These are phyloP conservation scores for Poeciliopsis gracilis DNA, from an alignment of 2,797 vertebrate genomes.

Conservation along the genomic window DNA sequence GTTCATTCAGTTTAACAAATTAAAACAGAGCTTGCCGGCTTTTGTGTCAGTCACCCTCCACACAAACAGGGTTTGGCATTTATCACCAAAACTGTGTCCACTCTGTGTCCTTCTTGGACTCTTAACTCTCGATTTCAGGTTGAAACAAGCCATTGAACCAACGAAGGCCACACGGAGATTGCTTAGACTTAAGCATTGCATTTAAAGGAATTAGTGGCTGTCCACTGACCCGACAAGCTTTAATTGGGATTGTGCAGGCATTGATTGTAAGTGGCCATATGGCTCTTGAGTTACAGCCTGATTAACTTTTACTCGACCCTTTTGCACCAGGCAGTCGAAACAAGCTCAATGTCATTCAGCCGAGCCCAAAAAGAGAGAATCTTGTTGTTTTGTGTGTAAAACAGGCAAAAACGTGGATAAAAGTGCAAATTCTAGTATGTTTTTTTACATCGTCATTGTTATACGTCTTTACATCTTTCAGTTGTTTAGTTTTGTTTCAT, in stretches of 20 bases:
- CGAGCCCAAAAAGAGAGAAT: slow-evolving; percentile 52
- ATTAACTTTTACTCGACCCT: slow-evolving; percentile 79
- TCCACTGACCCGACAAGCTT: slow-evolving; percentile 80
- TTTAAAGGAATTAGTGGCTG: slow-evolving; percentile 84
- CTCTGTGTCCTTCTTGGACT: slow-evolving; percentile 58
- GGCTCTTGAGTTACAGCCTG: slow-evolving; percentile 81
- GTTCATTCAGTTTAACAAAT: background rate
- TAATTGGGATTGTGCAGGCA: slow-evolving; percentile 85
- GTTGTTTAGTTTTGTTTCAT: background rate
- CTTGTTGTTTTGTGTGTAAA: slow-evolving; percentile 61
- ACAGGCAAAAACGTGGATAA: slow-evolving; percentile 51
- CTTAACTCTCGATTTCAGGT: slow-evolving; percentile 73
- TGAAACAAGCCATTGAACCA: slow-evolving; percentile 79
- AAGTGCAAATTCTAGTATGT: slow-evolving; percentile 21
- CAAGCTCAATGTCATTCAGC: slow-evolving; percentile 76
- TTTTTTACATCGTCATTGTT: slow-evolving; percentile 36
- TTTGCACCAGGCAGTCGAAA: slow-evolving; percentile 60
- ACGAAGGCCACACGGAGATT: slow-evolving; percentile 80
- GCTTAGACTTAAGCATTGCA: slow-evolving; percentile 82
- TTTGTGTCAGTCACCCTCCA: slow-evolving; percentile 19
- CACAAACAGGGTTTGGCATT: slow-evolving; percentile 24
- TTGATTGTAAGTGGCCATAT: slow-evolving; percentile 80
- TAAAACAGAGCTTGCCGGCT: slow-evolving; percentile 21
- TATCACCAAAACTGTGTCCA: slow-evolving; percentile 40
- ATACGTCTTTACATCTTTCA: slow-evolving; percentile 55